Base-by-base conservation (phyloP, 2,797 vertebrate species). In the Eulemur albifrons region DNA sequence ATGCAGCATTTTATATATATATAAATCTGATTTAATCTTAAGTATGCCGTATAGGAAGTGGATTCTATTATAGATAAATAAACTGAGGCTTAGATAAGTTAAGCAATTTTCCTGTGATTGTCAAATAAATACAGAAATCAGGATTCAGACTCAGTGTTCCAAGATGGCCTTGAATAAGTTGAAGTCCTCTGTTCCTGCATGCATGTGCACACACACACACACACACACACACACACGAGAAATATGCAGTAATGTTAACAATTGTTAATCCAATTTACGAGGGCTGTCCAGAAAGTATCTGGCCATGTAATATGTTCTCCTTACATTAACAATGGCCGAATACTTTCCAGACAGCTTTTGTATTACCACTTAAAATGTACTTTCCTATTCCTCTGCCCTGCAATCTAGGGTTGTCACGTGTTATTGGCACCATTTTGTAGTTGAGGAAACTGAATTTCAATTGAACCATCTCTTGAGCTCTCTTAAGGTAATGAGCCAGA, bases 381-480 rank as follows among this genome's bases (percentile, higher is more conserved):
- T 70, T 88, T 38, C 7, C 6, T 27, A 48, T 17, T 25, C 5
- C 11, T 80, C 76, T 76, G 84, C 40, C 45, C 38, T 38, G 54
- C 82, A 23, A 6, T 61, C 21, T 61, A 27, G 18, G 23, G 10
- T 30, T 23, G 1, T 91, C 40, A 23, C 52, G 32, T 81, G 43
- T 88, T n/a, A 67, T 11, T 43, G 61, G 32, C 59, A 81, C 81
- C 52, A 32, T 85, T 72, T 93, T 93, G 43, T 40, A 77, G 75
- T 35, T 27, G 43, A 95, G 40, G 43, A 95, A 69, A 65, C 67
- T 80, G 92, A 90, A 88, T 94, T 94, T 84, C 48, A 73, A 0
- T 38, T 5, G 12, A 67, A 35, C 67, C 52, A 30, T 85, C 59
- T 84, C 45, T 63, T 10, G 15, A 80, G 32, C 11, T 38, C 52